Evolutionary conservation across 2,888 invertebrate genomes (phyloP).

Genomic region (Synergus japonicus): DNA sequence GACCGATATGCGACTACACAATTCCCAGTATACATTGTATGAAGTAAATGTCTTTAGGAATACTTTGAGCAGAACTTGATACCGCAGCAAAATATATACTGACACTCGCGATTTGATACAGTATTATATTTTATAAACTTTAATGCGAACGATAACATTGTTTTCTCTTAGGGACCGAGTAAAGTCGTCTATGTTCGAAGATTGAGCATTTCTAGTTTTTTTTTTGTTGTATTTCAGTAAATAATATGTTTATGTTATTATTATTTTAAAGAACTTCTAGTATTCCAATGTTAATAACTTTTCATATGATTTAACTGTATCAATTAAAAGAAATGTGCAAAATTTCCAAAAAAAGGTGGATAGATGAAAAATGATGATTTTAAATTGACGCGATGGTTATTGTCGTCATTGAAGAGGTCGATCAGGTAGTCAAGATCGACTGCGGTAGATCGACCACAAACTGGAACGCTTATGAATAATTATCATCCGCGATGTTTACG

Average conservation of each 20-base stretch:
- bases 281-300: too few species aligned
- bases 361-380: not conserved
- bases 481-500: slow-evolving; percentile 51
- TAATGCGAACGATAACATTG: slow-evolving; percentile 27
- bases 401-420: not conserved
- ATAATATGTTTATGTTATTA: not conserved
- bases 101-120: slow-evolving; percentile 35
- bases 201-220: not conserved
- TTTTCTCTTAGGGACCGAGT: not conserved
- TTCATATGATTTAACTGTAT: too few species aligned
- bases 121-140: slow-evolving; percentile 28
- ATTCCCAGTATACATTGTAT: slow-evolving; percentile 11
- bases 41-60: not conserved
- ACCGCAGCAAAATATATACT: not conserved
- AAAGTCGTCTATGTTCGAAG: not conserved
- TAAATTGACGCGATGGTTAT: not conserved
- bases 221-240: not conserved
- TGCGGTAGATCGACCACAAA: slow-evolving; percentile 4
- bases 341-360: too few species aligned
- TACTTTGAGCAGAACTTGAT: slow-evolving; percentile 9
- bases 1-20: slow-evolving; percentile 13
- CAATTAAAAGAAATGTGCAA: too few species aligned
- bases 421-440: not conserved
- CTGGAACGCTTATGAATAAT: slow-evolving; percentile 48
- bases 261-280: too few species aligned